Conservation (phyloP, 2,888 invertebrate genomes). For the Andrena hattorfiana region DNA sequence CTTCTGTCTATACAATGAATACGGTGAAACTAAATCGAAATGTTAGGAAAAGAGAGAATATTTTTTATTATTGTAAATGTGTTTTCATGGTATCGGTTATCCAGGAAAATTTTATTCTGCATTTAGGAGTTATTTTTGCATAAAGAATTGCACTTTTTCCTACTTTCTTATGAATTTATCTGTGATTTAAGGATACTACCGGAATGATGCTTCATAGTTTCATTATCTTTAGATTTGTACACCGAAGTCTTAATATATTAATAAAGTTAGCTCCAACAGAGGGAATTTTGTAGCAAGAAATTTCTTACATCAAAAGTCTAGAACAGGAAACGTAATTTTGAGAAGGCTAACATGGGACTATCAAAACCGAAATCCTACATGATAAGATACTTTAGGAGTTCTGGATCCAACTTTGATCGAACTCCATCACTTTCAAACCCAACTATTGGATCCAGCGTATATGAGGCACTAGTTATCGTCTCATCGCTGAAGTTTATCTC, state of each 20-base stretch:
- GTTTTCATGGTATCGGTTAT: too few species aligned
- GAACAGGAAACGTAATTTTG: background rate
- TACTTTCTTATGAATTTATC: too few species aligned
- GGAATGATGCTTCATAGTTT: too few species aligned
- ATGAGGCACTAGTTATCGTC: background rate
- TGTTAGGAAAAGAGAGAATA: background rate
- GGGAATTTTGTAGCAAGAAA: background rate
- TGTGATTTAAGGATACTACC: too few species aligned
- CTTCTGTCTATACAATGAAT: background rate
- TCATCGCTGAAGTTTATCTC: background rate
- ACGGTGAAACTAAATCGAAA: background rate
- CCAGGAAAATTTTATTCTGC: background rate
- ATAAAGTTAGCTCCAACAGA: too few species aligned
- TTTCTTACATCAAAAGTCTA: background rate
- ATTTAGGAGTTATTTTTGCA: background rate
- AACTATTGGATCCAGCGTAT: background rate
- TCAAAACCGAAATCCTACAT: background rate
- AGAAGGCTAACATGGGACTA: background rate
- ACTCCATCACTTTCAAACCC: background rate
- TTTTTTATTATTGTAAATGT: background rate
- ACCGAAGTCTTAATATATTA: too few species aligned
- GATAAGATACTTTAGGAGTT: background rate
- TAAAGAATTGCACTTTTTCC: background rate
- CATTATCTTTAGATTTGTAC: too few species aligned
- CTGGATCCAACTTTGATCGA: background rate